Base-by-base conservation (phyloP, 2,888 invertebrate species). In the Microdon myrmicae region DNA sequence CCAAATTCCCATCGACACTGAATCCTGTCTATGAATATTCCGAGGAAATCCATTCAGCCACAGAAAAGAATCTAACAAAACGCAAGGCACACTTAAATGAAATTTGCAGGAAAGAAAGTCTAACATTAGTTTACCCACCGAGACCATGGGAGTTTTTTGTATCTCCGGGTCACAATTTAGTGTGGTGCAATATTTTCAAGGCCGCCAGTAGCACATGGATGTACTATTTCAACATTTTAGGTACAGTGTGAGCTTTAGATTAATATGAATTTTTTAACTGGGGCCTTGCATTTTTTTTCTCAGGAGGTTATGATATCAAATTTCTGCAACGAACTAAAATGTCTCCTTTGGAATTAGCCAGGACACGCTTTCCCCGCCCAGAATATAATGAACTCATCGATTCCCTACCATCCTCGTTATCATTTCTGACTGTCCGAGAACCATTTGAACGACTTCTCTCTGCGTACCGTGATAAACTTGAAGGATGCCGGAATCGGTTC, bases 201-300 rank as follows among this genome's bases (percentile, higher is more conserved):
- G 88, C 88, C 22, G 88, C 88, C 14, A 90, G 90, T 70, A 89
- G 89, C n/a, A 88, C 87, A 5, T 90, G 90, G 90, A 83, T 90
- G 81, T 88, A 89, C 76, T 89, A 89, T 78, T 89, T 90, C 73
- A 89, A 90, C 78, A 83, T 88, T 71, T 82, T 90, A 58, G 89
- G 89, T 81, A 81, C 81, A 75, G 79, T 58, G n/a, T 1, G 7
- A 4, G 1, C 8, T 47, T 32, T 14, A 20, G 8, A 19, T 3
- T 4, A 20, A 10, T 34, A 9, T 26, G 26, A 12, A n/a, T 8
- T 9, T 12, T 20, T 8, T 25, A 28, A 17, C 20, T 6, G 13
- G n/a, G 12, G 13, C 4, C 14, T 32, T 20, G 19, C 35, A 16
- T 8, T 6, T 26, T 23, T 19, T 45, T 16, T 61, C 79, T 35